These are phyloP conservation scores for Matsumurasca onukii DNA, from an alignment of 1,140 invertebrate genomes.

Conservation along the genomic window DNA sequence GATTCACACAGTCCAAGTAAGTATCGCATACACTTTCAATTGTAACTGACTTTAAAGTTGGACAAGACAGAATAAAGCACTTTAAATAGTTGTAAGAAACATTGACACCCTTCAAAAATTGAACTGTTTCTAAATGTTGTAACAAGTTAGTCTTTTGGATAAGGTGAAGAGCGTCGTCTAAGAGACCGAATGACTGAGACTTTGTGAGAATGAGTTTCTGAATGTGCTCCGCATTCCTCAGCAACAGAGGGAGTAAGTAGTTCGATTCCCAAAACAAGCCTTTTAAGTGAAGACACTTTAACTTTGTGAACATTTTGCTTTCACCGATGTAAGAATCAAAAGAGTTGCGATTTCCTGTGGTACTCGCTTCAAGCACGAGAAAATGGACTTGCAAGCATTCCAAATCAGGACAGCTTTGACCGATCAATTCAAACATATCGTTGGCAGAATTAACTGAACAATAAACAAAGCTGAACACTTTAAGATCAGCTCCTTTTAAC, in stretches of 20 bases:
- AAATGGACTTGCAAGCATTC: slow-evolving; percentile 1
- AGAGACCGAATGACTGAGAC: slow-evolving; percentile 5
- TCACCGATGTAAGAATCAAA: neutral
- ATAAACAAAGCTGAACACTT: slow-evolving; percentile 8
- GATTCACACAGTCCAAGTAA: neutral
- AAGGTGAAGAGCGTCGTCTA: neutral
- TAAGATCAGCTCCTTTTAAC: neutral
- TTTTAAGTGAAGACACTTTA: slow-evolving; percentile 2
- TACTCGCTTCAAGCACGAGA: neutral
- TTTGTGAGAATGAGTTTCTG: neutral
- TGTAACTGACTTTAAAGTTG: neutral
- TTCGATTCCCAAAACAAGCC: slow-evolving; percentile 12
- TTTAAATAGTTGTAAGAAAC: neutral
- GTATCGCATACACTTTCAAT: slow-evolving; percentile 12
- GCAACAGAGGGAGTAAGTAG: neutral
- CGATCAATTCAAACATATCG: neutral
- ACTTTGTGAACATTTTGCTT: neutral
- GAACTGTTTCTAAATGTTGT: neutral
- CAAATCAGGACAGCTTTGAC: slow-evolving; percentile 5
- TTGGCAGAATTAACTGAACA: neutral
- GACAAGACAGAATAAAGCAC: neutral
- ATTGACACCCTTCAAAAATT: slow-evolving; percentile 11
- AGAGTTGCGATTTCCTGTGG: neutral
- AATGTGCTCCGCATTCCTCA: neutral
- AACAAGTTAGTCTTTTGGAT: neutral